Conservation (phyloP, 2,113 vertebrate species). For the Forbesichthys papilliferus region DNA sequence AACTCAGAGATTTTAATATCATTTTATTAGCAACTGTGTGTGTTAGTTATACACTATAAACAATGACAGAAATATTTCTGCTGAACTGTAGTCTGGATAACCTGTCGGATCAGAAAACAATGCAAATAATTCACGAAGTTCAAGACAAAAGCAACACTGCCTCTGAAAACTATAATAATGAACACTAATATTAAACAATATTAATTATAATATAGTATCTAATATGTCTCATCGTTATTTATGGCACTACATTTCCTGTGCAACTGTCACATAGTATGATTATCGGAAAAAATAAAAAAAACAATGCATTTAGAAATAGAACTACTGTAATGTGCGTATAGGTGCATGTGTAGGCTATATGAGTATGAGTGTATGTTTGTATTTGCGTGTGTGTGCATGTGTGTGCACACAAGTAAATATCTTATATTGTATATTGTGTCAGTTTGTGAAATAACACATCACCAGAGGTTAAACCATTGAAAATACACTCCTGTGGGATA, state of each 20-base stretch:
- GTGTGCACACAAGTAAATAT: conserved; percentile 27
- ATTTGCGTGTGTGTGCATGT: conserved; percentile 17
- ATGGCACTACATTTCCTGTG: conserved; percentile 70
- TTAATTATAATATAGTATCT: conserved; percentile 46
- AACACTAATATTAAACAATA: conserved; percentile 49
- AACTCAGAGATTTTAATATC: conserved; percentile 57
- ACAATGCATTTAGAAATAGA: conserved; percentile 43
- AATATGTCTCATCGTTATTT: conserved; percentile 54
- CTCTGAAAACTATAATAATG: conserved; percentile 52
- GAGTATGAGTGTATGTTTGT: conserved; percentile 7
- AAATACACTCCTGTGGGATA: conserved; percentile 45
- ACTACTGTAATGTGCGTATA: conserved; percentile 6
- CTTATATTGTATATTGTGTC: not conserved
- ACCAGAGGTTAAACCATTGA: conserved; percentile 45
- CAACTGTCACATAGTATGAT: conserved; percentile 50
- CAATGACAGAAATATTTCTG: conserved; percentile 73
- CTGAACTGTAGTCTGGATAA: conserved; percentile 66
- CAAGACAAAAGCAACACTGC: conserved; percentile 71
- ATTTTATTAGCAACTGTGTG: conserved; percentile 82
- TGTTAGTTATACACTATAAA: conserved; percentile 75
- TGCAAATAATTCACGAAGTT: conserved; percentile 62
- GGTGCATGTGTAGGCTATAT: conserved; percentile 16
- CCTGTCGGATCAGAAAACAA: conserved; percentile 62
- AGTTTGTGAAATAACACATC: conserved; percentile 46
- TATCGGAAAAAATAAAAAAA: conserved; percentile 44